Conservation (phyloP, 2,113 vertebrate genomes). For the Callipepla squamata region DNA sequence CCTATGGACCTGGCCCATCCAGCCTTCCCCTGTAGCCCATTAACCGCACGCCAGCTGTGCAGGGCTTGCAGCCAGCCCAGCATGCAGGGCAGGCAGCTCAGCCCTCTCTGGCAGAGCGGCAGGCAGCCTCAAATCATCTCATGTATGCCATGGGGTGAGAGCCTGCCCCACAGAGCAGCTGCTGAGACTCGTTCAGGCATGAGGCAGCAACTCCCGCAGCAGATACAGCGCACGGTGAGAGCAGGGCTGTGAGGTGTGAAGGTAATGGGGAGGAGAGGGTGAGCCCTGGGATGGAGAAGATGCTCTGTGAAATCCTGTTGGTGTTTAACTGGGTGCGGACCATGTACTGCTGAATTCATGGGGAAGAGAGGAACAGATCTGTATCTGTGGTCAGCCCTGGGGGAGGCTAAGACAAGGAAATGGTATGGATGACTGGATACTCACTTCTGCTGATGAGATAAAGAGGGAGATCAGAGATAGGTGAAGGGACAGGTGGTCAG, state of each 20-base stretch:
- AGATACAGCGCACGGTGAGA: background rate
- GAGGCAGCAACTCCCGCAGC: accelerated
- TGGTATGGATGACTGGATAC: background rate
- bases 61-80: background rate
- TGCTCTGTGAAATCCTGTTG: background rate
- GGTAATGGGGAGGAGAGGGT: background rate
- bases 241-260: background rate
- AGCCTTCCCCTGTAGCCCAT: background rate
- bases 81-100: background rate
- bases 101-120: background rate
- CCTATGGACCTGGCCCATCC: background rate
- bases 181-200: background rate
- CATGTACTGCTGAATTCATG: background rate
- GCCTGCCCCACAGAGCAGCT: background rate
- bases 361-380: background rate
- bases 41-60: background rate
- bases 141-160: accelerated
- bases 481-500: background rate
- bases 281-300: background rate
- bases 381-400: background rate
- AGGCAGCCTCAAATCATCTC: background rate
- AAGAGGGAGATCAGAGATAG: background rate
- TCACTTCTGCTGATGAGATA: background rate
- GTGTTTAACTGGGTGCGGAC: background rate
- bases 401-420: background rate